Evolutionary conservation across 2,888 invertebrate species (phyloP), one percentile per base, ranked within the genome.

Genomic region (Maniola hyperantus): DNA sequence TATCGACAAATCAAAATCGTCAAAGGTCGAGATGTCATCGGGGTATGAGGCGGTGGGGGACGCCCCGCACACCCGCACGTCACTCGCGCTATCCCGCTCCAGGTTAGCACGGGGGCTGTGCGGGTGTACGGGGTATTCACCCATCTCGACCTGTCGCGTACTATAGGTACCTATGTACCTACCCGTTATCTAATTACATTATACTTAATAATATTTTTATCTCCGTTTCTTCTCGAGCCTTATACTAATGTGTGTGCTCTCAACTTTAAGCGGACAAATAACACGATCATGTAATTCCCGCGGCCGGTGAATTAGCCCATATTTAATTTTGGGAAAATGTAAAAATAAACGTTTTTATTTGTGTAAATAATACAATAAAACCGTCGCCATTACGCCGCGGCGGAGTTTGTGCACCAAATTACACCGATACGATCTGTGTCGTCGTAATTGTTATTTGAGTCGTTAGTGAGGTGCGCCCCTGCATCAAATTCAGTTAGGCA

Each of bases 281-380:
- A 87, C 79, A 74, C 82, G 87, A 88, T 87, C 76, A 83, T 80
- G 84, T 85, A 85, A 90, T 87, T 82, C 84, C 83, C 82, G 81
- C 80, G 73, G 76, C 75, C 72, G 74, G 77, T 77, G 85, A 91
- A 91, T 90, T 91, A 84, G 89, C 79, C 86, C 88, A 87, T 92
- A 91, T 91, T 91, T 91, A 92, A 91, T 91, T 90, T 92, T 91
- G 89, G 91, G 91, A 91, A 91, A 92, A 92, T 91, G 90, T 91
- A 84, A 86, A 91, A 91, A 92, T 92, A 92, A 91, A 91, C 91
- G 91, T 89, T 91, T 92, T 92, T 91, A 92, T 92, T 92, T 91
- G 92, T 91, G 91, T 91, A 91, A 92, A 91, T 91, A 91, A 90
- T 91, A 91, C 91, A 92, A 91, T 91, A 91, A 91, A 91, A 84